Base-by-base conservation (phyloP, 2,113 vertebrate species). In the Notiomystis cincta region DNA sequence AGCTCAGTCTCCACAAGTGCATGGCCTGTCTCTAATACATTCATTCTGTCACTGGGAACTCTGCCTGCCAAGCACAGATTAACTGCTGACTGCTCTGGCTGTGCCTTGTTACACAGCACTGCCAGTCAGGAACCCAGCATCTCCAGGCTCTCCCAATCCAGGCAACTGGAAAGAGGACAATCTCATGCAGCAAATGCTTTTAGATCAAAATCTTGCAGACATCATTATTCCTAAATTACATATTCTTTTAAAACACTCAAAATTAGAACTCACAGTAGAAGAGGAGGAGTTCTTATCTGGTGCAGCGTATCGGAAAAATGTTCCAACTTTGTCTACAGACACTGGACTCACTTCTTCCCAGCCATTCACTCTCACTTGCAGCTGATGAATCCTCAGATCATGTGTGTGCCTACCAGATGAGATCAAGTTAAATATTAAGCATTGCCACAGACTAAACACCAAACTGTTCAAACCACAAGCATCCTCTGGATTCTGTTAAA, bases 301-400 rank as follows among this genome's bases (percentile, higher is more conserved):
- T 18, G 99, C 99, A n/a, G 99, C 99, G 0, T 99, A 99, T n/a
- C 99, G 98, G 95, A 99, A 99, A 94, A 99, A 99, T 0, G 99
- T 98, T 9, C 99, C 99, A 4, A 99, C 99, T 98, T 99, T 99
- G 97, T 99, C 99, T 50, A 99, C 99, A 9, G 99, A 99, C 54
- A 99, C 99, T 0, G 99, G 99, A 86, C 99, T 99, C 45, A 99
- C 99, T 93, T 99, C 99, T 90, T 99, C 99, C 99, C 99, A 99
- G 80, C 99, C 99, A n/a, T 98, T 99, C 0, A 99, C 99, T 72
- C 99, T 98, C 38, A 99, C 99, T 96, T 99, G 98, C 89, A 99
- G 76, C 87, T 99, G 99, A 94, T 99, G 99, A 33, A 99, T 98
- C 93, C 99, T 98, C 30, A 99, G 97, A 89, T 99, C 98, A 40